Evolutionary conservation across 2,797 vertebrate genomes (phyloP), one percentile per base, ranked within the genome.

Genomic region (Dicrostonyx torquatus): DNA sequence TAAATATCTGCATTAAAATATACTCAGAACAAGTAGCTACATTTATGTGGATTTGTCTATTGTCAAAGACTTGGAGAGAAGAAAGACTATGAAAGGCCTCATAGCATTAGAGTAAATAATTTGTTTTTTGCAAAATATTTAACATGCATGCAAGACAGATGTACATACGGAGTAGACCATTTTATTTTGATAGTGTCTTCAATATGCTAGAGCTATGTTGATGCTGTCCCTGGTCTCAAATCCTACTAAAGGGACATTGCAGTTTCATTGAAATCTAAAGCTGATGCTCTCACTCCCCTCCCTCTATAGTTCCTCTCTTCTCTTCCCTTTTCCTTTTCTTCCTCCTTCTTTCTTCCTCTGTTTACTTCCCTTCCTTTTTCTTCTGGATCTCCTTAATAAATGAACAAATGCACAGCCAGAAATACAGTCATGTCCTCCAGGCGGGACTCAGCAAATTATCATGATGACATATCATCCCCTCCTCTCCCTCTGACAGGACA

Each of bases 151-250:
- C 15, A 68, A 55, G 48, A 40, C 4, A 90, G 18, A 50, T 62
- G 43, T 5, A 55, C 37, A 53, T 22, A 85, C 6, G 66, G 45
- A 60, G 5, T 10, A 93, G 31, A 58, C 14, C 8, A 80, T 92
- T 78, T 76, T 34, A 75, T 87, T 29, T 70, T 87, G 60, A 13
- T 70, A 70, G 6, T 76, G 34, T 79, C 92, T 86, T 76, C 43
- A 78, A 55, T 20, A 75, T 43, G 43, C 18, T 91, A 50, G 72
- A 95, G 37, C 62, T 78, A 24, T 80, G 40, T 84, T 22, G 79
- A 89, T 95, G 60, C 43, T 48, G 37, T 64, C 72, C 45, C 92
- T 55, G 91, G 78, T 94, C 98, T 97, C 86, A 95, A 83, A 95
- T 94, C 84, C 87, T 10, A 76, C 20, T 89, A 73, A 83, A 77